Evolutionary conservation across 1,140 invertebrate genomes (phyloP).

Genomic region (Drosophila ohnishii): DNA sequence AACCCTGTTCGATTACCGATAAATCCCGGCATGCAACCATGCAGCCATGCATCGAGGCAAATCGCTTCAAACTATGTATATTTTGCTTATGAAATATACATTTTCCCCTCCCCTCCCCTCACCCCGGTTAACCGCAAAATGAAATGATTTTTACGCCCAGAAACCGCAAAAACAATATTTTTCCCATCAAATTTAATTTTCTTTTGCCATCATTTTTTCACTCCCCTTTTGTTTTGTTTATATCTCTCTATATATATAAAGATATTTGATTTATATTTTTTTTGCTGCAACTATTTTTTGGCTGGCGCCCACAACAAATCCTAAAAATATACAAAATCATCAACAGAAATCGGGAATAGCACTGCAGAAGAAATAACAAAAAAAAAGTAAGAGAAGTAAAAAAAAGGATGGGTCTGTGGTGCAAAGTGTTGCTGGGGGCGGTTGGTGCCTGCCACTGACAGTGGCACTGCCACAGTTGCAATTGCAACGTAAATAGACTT

Average conservation of each 20-base stretch:
- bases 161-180: conserved; percentile 73
- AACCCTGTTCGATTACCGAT: conserved; percentile 36
- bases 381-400: too few relatives aligned
- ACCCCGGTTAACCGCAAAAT: conserved; percentile 55
- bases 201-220: conserved; percentile 4
- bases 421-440: conserved; percentile 20
- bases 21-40: conserved; percentile 20
- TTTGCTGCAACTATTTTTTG: conserved; percentile 9
- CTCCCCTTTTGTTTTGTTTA: conserved; percentile 20
- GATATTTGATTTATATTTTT: conserved; percentile 1
- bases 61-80: conserved; percentile 10
- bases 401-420: neutral
- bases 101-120: conserved; percentile 5
- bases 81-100: conserved; percentile 40
- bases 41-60: neutral
- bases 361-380: neutral
- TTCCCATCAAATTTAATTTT: conserved; percentile 46
- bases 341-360: conserved; percentile 47
- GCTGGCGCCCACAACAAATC: conserved; percentile 18
- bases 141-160: conserved; percentile 56
- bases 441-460: conserved; percentile 18
- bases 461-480: conserved; percentile 63
- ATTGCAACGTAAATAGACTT: conserved; percentile 80
- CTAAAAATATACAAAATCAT: conserved; percentile 73
- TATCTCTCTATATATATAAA: conserved; percentile 9